phyloP scores from a whole-genome alignment of 1,140 invertebrate species.

The Bilobella aurantiaca region DNA sequence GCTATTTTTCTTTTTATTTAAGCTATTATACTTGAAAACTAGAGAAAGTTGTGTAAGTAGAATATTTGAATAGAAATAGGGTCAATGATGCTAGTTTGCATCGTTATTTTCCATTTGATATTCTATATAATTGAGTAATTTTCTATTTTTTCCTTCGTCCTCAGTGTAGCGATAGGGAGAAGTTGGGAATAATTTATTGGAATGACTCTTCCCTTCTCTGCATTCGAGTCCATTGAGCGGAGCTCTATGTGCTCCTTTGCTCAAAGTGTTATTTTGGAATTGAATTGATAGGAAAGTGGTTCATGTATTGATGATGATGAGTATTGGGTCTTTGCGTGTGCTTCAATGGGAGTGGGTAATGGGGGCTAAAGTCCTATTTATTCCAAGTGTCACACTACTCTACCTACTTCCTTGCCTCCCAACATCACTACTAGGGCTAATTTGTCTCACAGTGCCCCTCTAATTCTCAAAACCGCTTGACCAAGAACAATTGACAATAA shows the following conservation, averaged over 20 bases:
- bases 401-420: too few relatives aligned
- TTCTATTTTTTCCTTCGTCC: background rate
- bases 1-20: too few relatives aligned
- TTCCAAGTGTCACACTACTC: too few relatives aligned
- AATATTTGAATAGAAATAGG: too few relatives aligned
- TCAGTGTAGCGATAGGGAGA: background rate
- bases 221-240: too few relatives aligned
- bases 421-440: background rate
- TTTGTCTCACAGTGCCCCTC: background rate
- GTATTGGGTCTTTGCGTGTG: background rate
- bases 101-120: too few relatives aligned
- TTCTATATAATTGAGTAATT: too few relatives aligned
- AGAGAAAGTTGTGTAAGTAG: too few relatives aligned
- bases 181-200: background rate
- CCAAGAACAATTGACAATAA: too few relatives aligned
- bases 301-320: slow-evolving; percentile 7
- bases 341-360: background rate
- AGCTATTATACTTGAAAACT: too few relatives aligned
- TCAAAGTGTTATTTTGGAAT: background rate
- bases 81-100: slow-evolving; percentile 2
- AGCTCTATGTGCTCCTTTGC: background rate
- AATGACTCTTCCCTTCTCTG: background rate
- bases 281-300: slow-evolving; percentile 5
- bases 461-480: background rate
- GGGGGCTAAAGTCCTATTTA: background rate